phyloP scores from a whole-genome alignment of 2,888 invertebrate genomes.

The Microplitis deprimator region DNA sequence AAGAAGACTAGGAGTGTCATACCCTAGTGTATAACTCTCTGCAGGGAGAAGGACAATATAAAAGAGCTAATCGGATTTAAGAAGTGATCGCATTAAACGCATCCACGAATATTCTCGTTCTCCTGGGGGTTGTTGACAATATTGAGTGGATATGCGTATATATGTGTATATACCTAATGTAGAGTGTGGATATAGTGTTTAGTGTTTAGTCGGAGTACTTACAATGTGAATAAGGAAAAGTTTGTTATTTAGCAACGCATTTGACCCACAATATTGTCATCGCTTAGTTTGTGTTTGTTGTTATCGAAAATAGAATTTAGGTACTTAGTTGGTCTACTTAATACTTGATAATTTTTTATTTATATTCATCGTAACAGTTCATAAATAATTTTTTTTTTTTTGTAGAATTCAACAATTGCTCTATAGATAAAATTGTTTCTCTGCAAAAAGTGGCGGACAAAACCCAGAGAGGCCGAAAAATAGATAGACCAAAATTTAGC shows the following conservation, averaged over 20 bases:
- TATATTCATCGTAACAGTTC: too few species aligned
- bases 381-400: too few species aligned
- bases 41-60: slow-evolving; percentile 56
- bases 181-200: background rate
- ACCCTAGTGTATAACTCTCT: slow-evolving; percentile 34
- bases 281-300: background rate
- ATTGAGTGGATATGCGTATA: slow-evolving; percentile 10
- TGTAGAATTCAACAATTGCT: too few species aligned
- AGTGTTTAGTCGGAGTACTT: too few species aligned
- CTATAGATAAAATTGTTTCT: too few species aligned
- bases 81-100: slow-evolving; percentile 68
- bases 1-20: slow-evolving; percentile 44
- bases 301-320: background rate
- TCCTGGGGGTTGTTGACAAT: slow-evolving; percentile 29
- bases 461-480: too few species aligned
- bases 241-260: background rate
- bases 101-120: slow-evolving; percentile 56
- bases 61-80: slow-evolving; percentile 65
- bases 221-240: too few species aligned
- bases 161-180: background rate
- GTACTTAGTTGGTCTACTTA: background rate
- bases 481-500: too few species aligned
- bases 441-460: too few species aligned
- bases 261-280: background rate
- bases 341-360: too few species aligned